Evolutionary conservation across 2,888 invertebrate genomes (phyloP).

Genomic region (Megamerina dolium): DNA sequence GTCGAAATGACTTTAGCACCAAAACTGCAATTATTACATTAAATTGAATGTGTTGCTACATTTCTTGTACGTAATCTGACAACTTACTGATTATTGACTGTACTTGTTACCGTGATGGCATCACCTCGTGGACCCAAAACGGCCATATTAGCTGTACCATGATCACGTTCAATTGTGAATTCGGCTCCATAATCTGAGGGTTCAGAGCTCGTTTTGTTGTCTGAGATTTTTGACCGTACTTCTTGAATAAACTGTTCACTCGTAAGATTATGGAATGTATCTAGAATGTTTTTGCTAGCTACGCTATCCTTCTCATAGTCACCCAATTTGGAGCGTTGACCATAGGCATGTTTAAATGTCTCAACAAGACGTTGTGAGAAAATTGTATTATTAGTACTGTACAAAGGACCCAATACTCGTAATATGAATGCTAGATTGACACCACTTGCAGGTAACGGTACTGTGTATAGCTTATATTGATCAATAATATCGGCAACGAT

Average conservation of each 20-base stretch:
- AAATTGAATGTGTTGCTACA: not conserved
- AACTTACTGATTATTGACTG: slow-evolving; percentile 59
- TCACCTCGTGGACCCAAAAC: slow-evolving; percentile 81
- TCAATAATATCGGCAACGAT: slow-evolving; percentile 54
- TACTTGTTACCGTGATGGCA: slow-evolving; percentile 81
- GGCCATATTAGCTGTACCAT: slow-evolving; percentile 86
- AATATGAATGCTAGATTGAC: slow-evolving; percentile 73
- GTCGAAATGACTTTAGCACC: slow-evolving; percentile 70
- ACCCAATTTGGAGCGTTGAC: slow-evolving; percentile 74
- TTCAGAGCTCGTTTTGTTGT: slow-evolving; percentile 58
- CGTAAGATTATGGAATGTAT: slow-evolving; percentile 56
- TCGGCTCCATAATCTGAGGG: slow-evolving; percentile 68
- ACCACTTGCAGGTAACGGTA: slow-evolving; percentile 82
- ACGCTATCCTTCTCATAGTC: slow-evolving; percentile 54
- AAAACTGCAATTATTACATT: slow-evolving; percentile 57
- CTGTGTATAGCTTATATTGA: slow-evolving; percentile 65
- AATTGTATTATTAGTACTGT: slow-evolving; percentile 24
- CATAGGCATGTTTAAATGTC: slow-evolving; percentile 87
- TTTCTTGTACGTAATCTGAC: not conserved
- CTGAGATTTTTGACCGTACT: slow-evolving; percentile 51
- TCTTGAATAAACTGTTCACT: slow-evolving; percentile 56
- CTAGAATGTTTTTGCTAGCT: slow-evolving; percentile 24
- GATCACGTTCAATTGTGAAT: slow-evolving; percentile 60
- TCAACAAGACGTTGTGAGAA: slow-evolving; percentile 79
- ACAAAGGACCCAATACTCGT: slow-evolving; percentile 62